Conservation (phyloP, 2,888 invertebrate genomes). For the Agapostemon virescens region DNA sequence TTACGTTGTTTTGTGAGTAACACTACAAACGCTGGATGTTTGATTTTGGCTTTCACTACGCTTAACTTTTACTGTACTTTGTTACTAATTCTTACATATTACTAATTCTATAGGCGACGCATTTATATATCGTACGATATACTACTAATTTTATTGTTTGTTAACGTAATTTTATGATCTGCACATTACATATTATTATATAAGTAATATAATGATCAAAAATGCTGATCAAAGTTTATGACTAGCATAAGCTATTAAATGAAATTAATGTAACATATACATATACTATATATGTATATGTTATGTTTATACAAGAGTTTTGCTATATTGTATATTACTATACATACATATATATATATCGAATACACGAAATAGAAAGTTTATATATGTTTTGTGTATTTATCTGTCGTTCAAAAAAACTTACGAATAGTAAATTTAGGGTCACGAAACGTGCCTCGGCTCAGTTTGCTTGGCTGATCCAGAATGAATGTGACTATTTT, state of each 20-base stretch:
- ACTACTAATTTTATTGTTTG: slow-evolving; percentile 7
- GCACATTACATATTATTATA: slow-evolving; percentile 22
- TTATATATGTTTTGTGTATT: slow-evolving; percentile 31
- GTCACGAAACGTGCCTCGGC: background rate
- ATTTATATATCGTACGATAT: slow-evolving; percentile 49
- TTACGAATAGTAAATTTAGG: background rate
- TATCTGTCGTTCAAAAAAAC: background rate
- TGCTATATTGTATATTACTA: slow-evolving; percentile 69
- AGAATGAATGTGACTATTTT: background rate
- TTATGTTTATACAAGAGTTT: slow-evolving; percentile 73
- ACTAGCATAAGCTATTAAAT: slow-evolving; percentile 21
- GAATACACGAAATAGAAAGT: slow-evolving; percentile 21
- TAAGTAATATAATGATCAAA: slow-evolving; percentile 7
- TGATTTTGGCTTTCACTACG: slow-evolving; percentile 14
- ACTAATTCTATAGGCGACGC: slow-evolving; percentile 28
- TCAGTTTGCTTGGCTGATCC: background rate
- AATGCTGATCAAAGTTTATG: slow-evolving; percentile 23
- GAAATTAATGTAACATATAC: slow-evolving; percentile 38
- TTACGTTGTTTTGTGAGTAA: background rate
- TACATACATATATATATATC: no score
- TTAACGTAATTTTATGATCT: slow-evolving; percentile 3
- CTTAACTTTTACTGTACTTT: background rate
- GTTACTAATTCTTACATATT: slow-evolving; percentile 11
- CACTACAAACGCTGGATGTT: slow-evolving; percentile 20
- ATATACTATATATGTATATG: slow-evolving; percentile 31